A percentile compares a stretch with the other conserved stretches of the same genome.
These are phyloP conservation scores for Scyliorhinus canicula DNA, from an alignment of 2,797 vertebrate species.

Conservation along the genomic window DNA sequence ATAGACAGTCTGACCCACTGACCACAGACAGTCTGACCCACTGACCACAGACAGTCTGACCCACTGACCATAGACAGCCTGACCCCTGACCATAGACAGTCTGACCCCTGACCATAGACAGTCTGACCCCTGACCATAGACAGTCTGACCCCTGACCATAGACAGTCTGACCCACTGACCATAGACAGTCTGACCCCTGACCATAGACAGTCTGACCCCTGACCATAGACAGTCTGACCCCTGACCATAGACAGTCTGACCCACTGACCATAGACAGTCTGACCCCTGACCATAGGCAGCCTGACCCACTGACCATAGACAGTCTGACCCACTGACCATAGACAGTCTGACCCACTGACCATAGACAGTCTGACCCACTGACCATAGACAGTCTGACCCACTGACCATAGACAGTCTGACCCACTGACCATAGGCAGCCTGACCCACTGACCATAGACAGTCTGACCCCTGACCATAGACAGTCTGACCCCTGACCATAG, in stretches of 20 bases:
- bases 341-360: background rate
- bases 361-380: background rate
- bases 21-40: background rate
- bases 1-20: background rate
- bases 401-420: background rate
- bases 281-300: background rate
- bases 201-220: no score
- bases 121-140: no score
- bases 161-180: background rate
- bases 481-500: background rate
- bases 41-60: background rate
- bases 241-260: no score
- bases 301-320: background rate
- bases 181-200: no score
- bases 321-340: background rate
- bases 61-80: background rate
- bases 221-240: no score
- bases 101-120: background rate
- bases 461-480: background rate
- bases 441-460: no score
- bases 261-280: background rate
- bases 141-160: background rate
- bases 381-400: no score
- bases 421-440: no score
- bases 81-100: background rate